These are phyloP conservation scores for Agrochola litura DNA, from an alignment of 2,888 invertebrate species.

Conservation along the genomic window DNA sequence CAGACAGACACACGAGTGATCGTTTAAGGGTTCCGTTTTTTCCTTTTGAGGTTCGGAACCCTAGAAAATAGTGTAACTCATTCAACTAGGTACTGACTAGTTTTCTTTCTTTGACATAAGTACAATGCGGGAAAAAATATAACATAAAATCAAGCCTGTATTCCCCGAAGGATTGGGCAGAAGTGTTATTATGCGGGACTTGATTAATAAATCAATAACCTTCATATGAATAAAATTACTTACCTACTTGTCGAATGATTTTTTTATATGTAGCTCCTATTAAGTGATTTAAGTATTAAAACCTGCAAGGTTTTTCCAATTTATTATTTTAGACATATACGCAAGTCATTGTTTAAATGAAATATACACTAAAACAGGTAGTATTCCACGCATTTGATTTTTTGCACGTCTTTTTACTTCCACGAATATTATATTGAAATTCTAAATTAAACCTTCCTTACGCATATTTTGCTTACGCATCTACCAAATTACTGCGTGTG, in stretches of 20 bases:
- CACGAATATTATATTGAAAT: neutral
- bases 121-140: too few relatives aligned
- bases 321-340: neutral
- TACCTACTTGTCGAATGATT: neutral
- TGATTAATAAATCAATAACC: neutral
- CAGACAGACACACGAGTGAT: too few relatives aligned
- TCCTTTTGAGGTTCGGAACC: too few relatives aligned
- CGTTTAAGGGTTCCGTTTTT: too few relatives aligned
- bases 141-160: too few relatives aligned
- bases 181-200: neutral
- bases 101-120: neutral
- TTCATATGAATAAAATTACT: neutral
- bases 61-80: neutral
- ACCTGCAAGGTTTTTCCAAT: neutral
- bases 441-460: neutral
- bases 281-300: neutral
- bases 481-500: constrained; percentile 3
- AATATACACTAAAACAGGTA: neutral
- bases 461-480: constrained; percentile 7
- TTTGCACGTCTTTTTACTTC: neutral
- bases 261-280: neutral
- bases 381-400: neutral
- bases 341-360: neutral
- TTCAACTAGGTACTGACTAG: too few relatives aligned
- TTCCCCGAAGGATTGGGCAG: too few relatives aligned